phyloP scores from a whole-genome alignment of 2,888 invertebrate species.

The Lymantria monacha region DNA sequence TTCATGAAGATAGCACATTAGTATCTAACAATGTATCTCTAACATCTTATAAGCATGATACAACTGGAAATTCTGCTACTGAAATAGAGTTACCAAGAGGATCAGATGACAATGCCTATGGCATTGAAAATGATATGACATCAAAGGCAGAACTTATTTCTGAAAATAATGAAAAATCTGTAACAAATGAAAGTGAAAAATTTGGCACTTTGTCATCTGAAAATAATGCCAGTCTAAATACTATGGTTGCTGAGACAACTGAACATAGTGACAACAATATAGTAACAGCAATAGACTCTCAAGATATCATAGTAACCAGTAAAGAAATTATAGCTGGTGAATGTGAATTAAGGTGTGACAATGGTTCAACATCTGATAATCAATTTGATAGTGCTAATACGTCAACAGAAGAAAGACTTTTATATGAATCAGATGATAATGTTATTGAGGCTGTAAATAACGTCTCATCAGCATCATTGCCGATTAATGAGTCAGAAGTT shows the following conservation, averaged over 20 bases:
- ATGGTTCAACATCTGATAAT: neutral
- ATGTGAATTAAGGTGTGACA: neutral
- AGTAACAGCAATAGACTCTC: neutral
- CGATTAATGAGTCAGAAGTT: neutral
- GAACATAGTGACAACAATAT: neutral
- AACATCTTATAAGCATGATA: too few relatives aligned
- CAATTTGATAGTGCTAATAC: neutral
- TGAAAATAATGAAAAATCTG: too few relatives aligned
- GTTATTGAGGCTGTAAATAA: neutral
- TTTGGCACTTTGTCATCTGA: too few relatives aligned
- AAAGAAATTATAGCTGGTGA: neutral
- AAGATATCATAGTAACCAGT: neutral
- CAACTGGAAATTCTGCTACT: too few relatives aligned
- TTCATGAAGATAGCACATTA: too few relatives aligned
- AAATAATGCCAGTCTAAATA: too few relatives aligned
- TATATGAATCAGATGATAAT: constrained; percentile 6
- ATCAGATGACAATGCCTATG: too few relatives aligned
- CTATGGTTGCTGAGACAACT: neutral
- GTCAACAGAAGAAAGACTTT: neutral
- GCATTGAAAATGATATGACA: too few relatives aligned
- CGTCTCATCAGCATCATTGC: neutral
- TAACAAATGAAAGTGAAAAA: too few relatives aligned
- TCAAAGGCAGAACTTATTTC: too few relatives aligned
- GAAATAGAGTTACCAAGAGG: too few relatives aligned
- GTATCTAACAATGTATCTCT: too few relatives aligned